Evolutionary conservation across 1,140 invertebrate genomes (phyloP).

Genomic region (Maconellicoccus hirsutus): DNA sequence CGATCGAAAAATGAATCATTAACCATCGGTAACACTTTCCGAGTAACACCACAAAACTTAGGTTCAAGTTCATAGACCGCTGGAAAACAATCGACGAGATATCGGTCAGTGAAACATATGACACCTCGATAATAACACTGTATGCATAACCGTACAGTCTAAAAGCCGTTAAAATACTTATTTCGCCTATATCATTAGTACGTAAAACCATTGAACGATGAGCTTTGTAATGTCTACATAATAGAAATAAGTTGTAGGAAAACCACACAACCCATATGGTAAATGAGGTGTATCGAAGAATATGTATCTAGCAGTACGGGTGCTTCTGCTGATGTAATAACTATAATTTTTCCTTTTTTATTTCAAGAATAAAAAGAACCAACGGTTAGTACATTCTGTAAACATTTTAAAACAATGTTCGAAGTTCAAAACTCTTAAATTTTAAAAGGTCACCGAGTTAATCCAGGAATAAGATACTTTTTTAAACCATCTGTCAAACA

Average conservation of each 20-base stretch:
- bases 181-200: not conserved
- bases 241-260: not conserved
- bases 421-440: not conserved
- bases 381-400: not conserved
- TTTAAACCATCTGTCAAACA: not conserved
- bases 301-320: too few relatives aligned
- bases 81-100: not conserved
- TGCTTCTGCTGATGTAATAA: not conserved
- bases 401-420: not conserved
- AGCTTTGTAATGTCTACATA: not conserved
- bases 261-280: constrained; percentile 7
- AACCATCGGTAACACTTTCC: not conserved
- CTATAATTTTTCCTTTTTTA: not conserved
- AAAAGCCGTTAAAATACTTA: not conserved
- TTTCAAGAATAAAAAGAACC: not conserved
- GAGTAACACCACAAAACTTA: not conserved
- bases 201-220: not conserved
- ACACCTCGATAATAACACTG: not conserved
- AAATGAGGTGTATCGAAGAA: not conserved
- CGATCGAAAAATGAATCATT: too few relatives aligned
- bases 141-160: not conserved
- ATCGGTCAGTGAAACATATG: not conserved
- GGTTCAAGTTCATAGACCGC: constrained; percentile 1
- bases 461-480: not conserved
- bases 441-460: not conserved